phyloP scores from a whole-genome alignment of 2,113 vertebrate genomes.

The mouse (Mus musculus) region DNA sequence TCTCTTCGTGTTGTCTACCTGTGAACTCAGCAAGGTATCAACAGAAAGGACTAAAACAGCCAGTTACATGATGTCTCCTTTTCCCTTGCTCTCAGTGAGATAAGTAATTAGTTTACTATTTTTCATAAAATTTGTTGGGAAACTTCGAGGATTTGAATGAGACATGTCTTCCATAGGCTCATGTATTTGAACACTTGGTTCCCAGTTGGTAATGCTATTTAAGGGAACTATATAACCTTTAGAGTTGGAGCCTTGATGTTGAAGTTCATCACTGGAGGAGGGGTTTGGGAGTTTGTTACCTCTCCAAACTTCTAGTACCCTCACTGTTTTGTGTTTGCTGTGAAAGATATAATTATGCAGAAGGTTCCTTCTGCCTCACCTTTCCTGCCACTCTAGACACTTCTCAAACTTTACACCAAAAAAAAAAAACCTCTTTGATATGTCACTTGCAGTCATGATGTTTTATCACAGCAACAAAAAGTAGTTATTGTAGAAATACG shows the following conservation, averaged over 20 bases:
- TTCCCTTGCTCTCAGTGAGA: constrained; percentile 14
- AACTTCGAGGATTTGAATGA: background rate
- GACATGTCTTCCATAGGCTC: background rate
- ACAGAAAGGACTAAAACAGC: background rate
- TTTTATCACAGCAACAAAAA: background rate
- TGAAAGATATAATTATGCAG: no score
- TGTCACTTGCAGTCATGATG: background rate
- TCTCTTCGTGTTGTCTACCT: background rate
- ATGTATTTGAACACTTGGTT: no score
- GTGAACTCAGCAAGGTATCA: background rate
- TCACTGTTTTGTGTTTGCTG: background rate
- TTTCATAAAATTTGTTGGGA: constrained; percentile 42
- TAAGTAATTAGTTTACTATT: constrained; percentile 32
- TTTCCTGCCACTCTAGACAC: background rate
- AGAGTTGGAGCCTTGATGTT: background rate
- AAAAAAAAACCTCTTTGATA: background rate
- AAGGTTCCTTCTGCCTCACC: background rate
- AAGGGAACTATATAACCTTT: background rate
- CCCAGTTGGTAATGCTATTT: no score
- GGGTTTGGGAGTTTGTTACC: background rate
- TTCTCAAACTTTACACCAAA: background rate
- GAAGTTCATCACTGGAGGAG: background rate
- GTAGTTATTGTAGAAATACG: background rate
- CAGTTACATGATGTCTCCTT: background rate
- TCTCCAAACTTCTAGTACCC: background rate